These are phyloP conservation scores for Protaetia brevitarsis DNA, from an alignment of 1,140 invertebrate species.

Conservation along the genomic window DNA sequence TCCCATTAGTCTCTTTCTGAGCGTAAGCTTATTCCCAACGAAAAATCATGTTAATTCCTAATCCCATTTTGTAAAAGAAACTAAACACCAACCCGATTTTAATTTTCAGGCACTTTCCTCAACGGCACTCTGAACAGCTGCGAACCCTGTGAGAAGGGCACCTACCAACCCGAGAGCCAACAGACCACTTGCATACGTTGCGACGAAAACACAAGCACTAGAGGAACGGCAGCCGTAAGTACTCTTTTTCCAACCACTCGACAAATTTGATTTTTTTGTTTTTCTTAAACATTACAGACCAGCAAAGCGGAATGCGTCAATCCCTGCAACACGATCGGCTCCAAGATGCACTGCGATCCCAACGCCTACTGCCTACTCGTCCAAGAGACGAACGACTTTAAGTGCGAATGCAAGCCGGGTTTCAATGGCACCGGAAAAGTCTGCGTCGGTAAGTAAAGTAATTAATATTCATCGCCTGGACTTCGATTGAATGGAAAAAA, in stretches of 20 bases:
- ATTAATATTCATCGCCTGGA: background rate
- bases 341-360: conserved; percentile 79
- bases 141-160: conserved; percentile 84
- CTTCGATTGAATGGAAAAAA: conserved; percentile 31
- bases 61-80: too few relatives aligned
- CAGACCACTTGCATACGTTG: conserved; percentile 86
- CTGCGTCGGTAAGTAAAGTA: conserved; percentile 58
- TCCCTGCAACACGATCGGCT: conserved; percentile 82
- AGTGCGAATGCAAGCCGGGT: conserved; percentile 91
- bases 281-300: conserved; percentile 53
- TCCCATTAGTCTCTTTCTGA: too few relatives aligned
- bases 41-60: too few relatives aligned
- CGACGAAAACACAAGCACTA: conserved; percentile 89
- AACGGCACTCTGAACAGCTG: conserved; percentile 84
- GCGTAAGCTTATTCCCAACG: too few relatives aligned
- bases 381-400: conserved; percentile 80
- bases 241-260: background rate
- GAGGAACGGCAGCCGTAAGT: conserved; percentile 73
- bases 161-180: conserved; percentile 87
- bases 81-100: too few relatives aligned
- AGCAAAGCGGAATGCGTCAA: conserved; percentile 85
- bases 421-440: conserved; percentile 85
- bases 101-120: conserved; percentile 75
- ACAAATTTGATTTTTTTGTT: conserved; percentile 22
- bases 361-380: conserved; percentile 88